Conservation (phyloP, 2,113 vertebrate genomes). For the Thinocorus orbignyianus region DNA sequence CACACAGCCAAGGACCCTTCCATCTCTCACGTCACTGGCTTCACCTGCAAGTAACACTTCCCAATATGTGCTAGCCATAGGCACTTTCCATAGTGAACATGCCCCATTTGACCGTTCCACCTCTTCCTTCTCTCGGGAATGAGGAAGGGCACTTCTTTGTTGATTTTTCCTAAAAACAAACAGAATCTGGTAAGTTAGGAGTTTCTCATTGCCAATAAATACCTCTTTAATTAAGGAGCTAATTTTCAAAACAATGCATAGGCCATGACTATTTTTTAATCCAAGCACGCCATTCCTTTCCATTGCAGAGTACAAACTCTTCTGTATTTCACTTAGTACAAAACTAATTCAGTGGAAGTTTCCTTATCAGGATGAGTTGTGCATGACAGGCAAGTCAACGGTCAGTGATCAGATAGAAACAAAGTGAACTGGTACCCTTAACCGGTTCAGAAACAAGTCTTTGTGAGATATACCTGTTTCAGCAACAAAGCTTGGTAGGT, state of each 20-base stretch:
- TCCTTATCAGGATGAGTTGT: not conserved
- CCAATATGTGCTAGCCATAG: not conserved
- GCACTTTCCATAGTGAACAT: not conserved
- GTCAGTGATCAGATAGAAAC: not conserved
- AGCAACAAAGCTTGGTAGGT: not conserved
- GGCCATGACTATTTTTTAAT: not conserved
- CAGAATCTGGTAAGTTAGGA: not conserved
- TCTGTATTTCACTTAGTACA: not conserved
- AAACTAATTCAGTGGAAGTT: not conserved
- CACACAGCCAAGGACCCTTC: not conserved
- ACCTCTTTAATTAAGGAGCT: not conserved
- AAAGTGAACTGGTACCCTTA: rapidly evolving
- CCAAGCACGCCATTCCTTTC: not conserved
- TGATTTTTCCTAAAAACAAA: not conserved
- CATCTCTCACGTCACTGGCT: not conserved
- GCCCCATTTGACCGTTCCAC: not conserved
- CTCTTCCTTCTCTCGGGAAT: not conserved
- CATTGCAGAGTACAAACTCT: not conserved
- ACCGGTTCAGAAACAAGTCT: not conserved
- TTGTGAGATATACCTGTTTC: not conserved
- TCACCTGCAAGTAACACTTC: not conserved
- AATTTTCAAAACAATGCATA: not conserved
- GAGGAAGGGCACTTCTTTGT: not conserved
- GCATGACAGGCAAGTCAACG: not conserved
- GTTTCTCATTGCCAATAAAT: not conserved